Percentiles rank a stretch among this genome's conserved stretches.
These are phyloP conservation scores for Aldrovandia affinis DNA, from an alignment of 2,797 vertebrate genomes.

Conservation along the genomic window DNA sequence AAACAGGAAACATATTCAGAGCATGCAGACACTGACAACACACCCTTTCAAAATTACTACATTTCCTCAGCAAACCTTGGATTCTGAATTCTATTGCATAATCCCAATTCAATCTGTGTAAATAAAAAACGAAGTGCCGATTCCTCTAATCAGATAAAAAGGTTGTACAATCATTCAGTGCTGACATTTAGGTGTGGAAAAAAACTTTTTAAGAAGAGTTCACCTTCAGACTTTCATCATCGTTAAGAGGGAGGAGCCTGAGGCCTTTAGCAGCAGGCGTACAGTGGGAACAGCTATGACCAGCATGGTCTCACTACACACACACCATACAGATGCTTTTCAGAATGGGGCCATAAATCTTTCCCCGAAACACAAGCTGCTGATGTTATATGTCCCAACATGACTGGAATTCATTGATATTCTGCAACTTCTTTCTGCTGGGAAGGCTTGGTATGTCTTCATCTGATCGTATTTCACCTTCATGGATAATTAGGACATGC, in stretches of 20 bases:
- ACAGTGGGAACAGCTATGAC: too few relatives aligned
- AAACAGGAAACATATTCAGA: too few relatives aligned
- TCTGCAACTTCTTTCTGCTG: too few relatives aligned
- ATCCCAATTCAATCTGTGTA: neutral
- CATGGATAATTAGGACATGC: neutral
- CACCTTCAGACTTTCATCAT: neutral
- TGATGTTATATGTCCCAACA: too few relatives aligned
- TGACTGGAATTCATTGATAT: too few relatives aligned
- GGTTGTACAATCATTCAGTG: neutral
- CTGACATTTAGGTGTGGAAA: constrained; percentile 4
- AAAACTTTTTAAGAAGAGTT: neutral
- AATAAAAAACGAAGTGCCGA: neutral
- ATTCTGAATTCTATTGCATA: neutral
- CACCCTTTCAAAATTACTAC: too few relatives aligned
- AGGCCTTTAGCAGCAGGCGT: neutral
- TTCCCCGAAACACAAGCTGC: neutral
- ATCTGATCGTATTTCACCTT: neutral
- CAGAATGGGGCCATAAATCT: neutral
- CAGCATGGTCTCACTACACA: too few relatives aligned
- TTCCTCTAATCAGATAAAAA: neutral
- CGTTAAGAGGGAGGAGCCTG: neutral
- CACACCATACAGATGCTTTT: neutral
- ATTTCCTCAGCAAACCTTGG: neutral
- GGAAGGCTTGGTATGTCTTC: too few relatives aligned
- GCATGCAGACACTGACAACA: too few relatives aligned